Conservation (phyloP, 2,797 vertebrate genomes). For the Gephyroberyx darwinii region DNA sequence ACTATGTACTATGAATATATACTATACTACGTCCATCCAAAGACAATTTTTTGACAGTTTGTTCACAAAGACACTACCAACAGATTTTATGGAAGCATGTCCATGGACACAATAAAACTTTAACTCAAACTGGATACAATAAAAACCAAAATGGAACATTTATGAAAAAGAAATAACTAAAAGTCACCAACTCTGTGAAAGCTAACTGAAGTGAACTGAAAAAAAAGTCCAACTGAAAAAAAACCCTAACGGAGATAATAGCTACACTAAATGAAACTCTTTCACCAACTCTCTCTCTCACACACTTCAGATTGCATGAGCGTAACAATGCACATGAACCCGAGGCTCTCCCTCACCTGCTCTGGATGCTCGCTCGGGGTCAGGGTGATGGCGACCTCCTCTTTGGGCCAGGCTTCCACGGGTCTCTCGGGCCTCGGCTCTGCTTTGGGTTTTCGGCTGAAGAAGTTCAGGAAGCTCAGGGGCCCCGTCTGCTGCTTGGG, state of each 20-base stretch:
- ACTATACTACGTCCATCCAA: no score
- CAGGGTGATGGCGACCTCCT: slow-evolving; percentile 76
- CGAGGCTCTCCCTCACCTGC: slow-evolving; percentile 68
- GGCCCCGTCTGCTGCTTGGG: slow-evolving; percentile 81
- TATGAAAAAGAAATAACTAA: background rate
- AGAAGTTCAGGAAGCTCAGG: slow-evolving; percentile 84
- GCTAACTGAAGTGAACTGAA: background rate
- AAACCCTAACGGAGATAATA: background rate
- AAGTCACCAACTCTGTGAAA: background rate
- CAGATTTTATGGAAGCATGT: no score
- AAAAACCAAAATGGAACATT: background rate
- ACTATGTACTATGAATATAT: no score
- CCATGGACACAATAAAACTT: no score
- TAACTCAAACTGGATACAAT: background rate
- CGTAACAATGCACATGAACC: background rate
- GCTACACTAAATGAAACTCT: background rate
- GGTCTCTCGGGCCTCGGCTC: slow-evolving; percentile 72
- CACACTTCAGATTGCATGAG: background rate
- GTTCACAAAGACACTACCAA: no score
- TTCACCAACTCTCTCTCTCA: background rate
- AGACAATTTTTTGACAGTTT: no score
- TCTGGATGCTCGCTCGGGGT: slow-evolving; percentile 75
- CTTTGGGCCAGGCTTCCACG: slow-evolving; percentile 61
- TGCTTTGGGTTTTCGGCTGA: slow-evolving; percentile 83
- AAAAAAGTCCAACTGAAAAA: no score